Evolutionary conservation across 2,797 vertebrate species (phyloP).

Genomic region (Todus mexicanus): DNA sequence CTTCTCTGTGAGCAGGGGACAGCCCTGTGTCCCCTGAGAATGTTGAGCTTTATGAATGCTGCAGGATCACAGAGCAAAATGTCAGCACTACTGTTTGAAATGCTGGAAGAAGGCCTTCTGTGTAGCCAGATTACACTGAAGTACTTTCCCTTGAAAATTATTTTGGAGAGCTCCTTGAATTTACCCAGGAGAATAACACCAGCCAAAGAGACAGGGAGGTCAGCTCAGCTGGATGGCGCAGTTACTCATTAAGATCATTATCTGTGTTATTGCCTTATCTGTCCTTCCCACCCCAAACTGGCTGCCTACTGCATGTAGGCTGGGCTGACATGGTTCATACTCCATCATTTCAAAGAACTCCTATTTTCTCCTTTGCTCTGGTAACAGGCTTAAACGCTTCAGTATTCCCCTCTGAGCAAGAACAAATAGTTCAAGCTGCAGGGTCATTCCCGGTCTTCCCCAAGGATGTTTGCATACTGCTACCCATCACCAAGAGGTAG

Average conservation of each 20-base stretch:
- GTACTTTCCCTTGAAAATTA: not conserved
- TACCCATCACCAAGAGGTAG: not conserved
- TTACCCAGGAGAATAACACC: conserved; percentile 2
- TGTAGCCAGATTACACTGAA: not conserved
- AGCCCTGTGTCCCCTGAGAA: fast-evolving
- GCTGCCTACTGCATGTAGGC: not conserved
- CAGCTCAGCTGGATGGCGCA: not conserved
- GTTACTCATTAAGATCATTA: conserved; percentile 23
- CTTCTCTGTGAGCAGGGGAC: not conserved
- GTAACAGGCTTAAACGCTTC: not conserved
- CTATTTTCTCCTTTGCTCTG: not conserved
- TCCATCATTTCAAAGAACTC: not conserved
- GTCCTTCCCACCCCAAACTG: not conserved
- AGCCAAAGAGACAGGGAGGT: conserved; percentile 25
- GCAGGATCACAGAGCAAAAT: not conserved
- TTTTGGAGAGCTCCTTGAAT: conserved; percentile 14
- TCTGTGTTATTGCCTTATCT: not conserved
- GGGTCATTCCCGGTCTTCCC: not conserved
- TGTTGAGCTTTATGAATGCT: not conserved
- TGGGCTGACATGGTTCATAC: not conserved
- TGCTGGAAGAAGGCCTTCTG: not conserved
- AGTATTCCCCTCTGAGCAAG: not conserved
- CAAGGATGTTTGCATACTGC: not conserved
- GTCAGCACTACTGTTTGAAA: not conserved
- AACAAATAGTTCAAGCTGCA: not conserved